Percentiles rank a stretch among this genome's conserved stretches.
Evolutionary conservation across 2,113 vertebrate genomes (phyloP).

Genomic region (Myxocyprinus asiaticus): DNA sequence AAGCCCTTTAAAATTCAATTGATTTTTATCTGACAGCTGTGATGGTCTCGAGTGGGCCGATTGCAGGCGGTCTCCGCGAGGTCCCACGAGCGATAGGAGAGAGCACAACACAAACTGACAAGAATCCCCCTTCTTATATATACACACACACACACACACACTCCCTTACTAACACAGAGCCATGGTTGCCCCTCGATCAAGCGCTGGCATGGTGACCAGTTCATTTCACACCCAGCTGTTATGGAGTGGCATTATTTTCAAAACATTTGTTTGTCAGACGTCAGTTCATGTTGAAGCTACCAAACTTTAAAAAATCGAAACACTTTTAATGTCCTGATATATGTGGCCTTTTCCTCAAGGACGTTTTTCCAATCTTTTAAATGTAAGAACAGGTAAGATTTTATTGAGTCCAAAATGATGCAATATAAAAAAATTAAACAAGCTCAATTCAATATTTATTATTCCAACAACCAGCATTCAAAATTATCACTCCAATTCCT

Average conservation of each 20-base stretch:
- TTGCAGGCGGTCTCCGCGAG: constrained; percentile 59
- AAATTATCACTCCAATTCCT: too few species aligned
- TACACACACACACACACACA: constrained; percentile 18
- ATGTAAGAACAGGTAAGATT: too few species aligned
- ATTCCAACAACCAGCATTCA: too few species aligned
- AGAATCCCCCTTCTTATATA: constrained; percentile 49
- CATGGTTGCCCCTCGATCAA: constrained; percentile 43
- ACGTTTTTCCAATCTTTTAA: too few species aligned
- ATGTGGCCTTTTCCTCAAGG: neutral
- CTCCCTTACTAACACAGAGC: too few species aligned
- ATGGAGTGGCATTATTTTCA: constrained; percentile 37
- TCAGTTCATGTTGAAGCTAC: constrained; percentile 27
- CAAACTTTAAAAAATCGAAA: neutral
- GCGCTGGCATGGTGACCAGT: constrained; percentile 45
- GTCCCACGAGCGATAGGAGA: constrained; percentile 56
- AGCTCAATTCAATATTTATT: too few species aligned
- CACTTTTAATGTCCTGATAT: neutral
- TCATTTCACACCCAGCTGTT: constrained; percentile 55
- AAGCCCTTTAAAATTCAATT: constrained; percentile 71
- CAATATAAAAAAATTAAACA: too few species aligned
- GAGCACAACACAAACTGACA: constrained; percentile 56
- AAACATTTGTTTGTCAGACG: neutral
- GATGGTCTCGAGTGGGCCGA: constrained; percentile 62
- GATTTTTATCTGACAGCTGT: constrained; percentile 71
- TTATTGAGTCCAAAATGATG: too few species aligned